Evolutionary conservation across 1,140 invertebrate species (phyloP).

Genomic region (Drosophila arawakana): DNA sequence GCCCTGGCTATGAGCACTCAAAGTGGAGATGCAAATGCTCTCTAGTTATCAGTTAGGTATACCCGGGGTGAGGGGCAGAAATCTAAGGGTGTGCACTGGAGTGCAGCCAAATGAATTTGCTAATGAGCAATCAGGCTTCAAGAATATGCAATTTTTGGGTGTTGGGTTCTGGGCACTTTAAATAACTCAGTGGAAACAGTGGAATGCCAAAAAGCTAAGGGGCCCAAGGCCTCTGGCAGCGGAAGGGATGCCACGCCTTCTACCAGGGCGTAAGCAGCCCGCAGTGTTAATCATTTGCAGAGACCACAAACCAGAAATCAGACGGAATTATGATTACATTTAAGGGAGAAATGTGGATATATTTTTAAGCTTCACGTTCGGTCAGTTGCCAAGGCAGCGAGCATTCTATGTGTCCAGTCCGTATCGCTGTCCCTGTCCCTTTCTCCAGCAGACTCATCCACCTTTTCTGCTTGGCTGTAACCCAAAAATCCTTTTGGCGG

Average conservation of each 20-base stretch:
- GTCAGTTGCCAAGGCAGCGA: constrained; percentile 68
- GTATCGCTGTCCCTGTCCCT: background rate
- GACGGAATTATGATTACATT: constrained; percentile 76
- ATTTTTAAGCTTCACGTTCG: constrained; percentile 49
- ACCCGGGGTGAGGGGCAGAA: background rate
- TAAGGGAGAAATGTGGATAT: constrained; percentile 65
- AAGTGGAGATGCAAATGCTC: constrained; percentile 37
- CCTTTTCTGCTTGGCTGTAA: constrained; percentile 52
- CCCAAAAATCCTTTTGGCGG: constrained; percentile 49
- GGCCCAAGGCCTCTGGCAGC: constrained; percentile 4
- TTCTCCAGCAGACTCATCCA: constrained; percentile 17
- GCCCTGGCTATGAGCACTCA: constrained; percentile 31
- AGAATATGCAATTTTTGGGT: constrained; percentile 54
- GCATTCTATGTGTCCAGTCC: background rate
- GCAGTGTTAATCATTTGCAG: constrained; percentile 76
- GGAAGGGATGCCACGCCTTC: constrained; percentile 5
- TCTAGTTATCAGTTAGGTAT: constrained; percentile 41
- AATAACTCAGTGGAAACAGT: constrained; percentile 28
- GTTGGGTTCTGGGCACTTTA: constrained; percentile 48
- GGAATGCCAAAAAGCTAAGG: constrained; percentile 13
- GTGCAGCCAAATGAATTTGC: constrained; percentile 78
- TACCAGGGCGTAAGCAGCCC: background rate
- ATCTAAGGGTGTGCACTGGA: constrained; percentile 51
- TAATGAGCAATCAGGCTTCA: constrained; percentile 80
- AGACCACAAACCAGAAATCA: constrained; percentile 57